Conservation (phyloP, 2,113 vertebrate species). For the Carollia perspicillata region DNA sequence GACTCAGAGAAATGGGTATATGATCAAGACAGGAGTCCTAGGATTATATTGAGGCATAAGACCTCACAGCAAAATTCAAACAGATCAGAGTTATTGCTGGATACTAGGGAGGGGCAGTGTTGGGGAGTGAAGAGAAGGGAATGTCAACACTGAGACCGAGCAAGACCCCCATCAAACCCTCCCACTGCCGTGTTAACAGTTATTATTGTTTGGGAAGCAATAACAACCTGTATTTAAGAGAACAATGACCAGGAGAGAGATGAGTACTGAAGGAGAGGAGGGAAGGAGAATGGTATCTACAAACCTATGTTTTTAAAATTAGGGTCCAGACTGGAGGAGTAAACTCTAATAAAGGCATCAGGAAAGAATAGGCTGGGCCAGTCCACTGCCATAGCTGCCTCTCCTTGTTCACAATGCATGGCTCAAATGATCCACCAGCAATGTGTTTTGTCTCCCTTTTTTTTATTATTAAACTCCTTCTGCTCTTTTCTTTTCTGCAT, state of each 20-base stretch:
- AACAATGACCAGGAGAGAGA: not conserved
- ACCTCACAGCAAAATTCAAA: not conserved
- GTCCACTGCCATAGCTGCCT: not conserved
- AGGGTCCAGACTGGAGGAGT: not conserved
- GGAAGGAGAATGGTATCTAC: accelerated
- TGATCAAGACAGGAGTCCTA: not conserved
- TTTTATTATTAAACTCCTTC: not conserved
- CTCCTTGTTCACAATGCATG: not conserved
- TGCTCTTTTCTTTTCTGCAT: not conserved
- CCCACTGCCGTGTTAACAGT: not conserved
- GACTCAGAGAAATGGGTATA: not conserved
- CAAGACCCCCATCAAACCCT: accelerated
- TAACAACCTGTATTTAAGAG: not conserved
- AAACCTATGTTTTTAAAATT: not conserved
- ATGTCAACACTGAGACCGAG: not conserved
- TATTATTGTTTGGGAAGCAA: not conserved
- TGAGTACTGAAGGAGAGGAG: not conserved
- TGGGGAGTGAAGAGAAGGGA: not conserved
- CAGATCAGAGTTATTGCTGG: not conserved
- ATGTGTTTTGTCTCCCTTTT: not conserved
- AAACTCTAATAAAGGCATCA: not conserved
- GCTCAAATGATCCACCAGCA: not conserved
- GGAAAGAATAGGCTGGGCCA: not conserved
- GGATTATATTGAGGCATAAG: not conserved
- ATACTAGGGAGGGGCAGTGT: not conserved